Evolutionary conservation across 2,113 vertebrate genomes (phyloP).

Genomic region (Corydoras sp.): DNA sequence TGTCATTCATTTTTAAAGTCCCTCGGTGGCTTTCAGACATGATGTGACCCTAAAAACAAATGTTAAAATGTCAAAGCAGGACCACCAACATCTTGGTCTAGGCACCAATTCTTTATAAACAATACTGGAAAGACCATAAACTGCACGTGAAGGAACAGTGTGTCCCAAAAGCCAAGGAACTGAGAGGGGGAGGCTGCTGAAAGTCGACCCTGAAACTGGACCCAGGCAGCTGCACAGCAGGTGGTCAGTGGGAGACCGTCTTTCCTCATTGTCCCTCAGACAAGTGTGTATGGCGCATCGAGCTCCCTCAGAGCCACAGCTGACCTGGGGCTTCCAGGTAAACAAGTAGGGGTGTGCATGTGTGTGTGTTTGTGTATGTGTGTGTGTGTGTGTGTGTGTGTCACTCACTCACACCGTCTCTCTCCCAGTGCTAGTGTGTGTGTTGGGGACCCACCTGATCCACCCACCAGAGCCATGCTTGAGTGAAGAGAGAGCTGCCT

Average conservation of each 20-base stretch:
- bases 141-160: conserved; percentile 5
- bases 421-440: background rate
- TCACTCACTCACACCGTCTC: no score
- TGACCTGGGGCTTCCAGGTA: conserved; percentile 36
- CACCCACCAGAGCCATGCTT: conserved; percentile 37
- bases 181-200: conserved; percentile 38
- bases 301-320: conserved; percentile 25
- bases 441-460: conserved; percentile 41
- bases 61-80: background rate
- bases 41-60: no score
- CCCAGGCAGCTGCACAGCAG: conserved; percentile 71
- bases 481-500: conserved; percentile 31
- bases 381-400: background rate
- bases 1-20: no score
- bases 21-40: no score
- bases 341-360: conserved; percentile 8
- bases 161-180: conserved; percentile 15
- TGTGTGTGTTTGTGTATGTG: conserved; percentile 9
- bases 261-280: conserved; percentile 61
- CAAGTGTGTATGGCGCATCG: conserved; percentile 23
- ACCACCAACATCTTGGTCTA: background rate
- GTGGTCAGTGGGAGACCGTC: conserved; percentile 66
- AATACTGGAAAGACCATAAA: conserved; percentile 1
- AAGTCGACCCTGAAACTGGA: conserved; percentile 65
- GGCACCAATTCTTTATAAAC: background rate